These are phyloP conservation scores for Oreortyx pictus DNA, from an alignment of 2,797 vertebrate genomes.

Conservation along the genomic window DNA sequence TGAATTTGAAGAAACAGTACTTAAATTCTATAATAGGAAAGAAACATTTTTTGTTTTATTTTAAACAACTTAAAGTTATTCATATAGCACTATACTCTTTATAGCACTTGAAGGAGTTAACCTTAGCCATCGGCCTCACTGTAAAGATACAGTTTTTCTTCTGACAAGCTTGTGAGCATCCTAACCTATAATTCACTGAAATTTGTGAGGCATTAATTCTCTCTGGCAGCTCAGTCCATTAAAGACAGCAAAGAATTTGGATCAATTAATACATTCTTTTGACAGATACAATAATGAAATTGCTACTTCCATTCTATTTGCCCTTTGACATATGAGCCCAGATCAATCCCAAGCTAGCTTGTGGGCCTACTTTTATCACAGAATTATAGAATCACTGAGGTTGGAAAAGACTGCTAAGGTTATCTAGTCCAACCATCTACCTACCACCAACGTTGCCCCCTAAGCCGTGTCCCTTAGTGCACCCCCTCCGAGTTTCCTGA, in stretches of 20 bases:
- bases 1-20: background rate
- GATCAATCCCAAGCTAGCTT: conserved; percentile 30
- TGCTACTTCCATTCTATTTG: conserved; percentile 52
- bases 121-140: conserved; percentile 45
- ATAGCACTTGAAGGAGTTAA: conserved; percentile 24
- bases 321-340: conserved; percentile 3
- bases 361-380: background rate
- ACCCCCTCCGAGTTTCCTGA: no score
- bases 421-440: no score
- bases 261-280: conserved; percentile 71
- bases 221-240: conserved; percentile 79
- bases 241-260: conserved; percentile 62
- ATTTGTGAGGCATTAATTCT: conserved; percentile 76
- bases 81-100: background rate
- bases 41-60: background rate
- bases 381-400: no score
- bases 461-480: no score
- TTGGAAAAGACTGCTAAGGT: no score
- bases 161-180: conserved; percentile 68
- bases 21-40: background rate
- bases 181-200: conserved; percentile 72
- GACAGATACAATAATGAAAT: conserved; percentile 59
- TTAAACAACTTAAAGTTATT: background rate
- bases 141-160: conserved; percentile 51
- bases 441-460: no score